phyloP scores from a whole-genome alignment of 1,140 invertebrate species.

The Paramacrobiotus metropolitanus region DNA sequence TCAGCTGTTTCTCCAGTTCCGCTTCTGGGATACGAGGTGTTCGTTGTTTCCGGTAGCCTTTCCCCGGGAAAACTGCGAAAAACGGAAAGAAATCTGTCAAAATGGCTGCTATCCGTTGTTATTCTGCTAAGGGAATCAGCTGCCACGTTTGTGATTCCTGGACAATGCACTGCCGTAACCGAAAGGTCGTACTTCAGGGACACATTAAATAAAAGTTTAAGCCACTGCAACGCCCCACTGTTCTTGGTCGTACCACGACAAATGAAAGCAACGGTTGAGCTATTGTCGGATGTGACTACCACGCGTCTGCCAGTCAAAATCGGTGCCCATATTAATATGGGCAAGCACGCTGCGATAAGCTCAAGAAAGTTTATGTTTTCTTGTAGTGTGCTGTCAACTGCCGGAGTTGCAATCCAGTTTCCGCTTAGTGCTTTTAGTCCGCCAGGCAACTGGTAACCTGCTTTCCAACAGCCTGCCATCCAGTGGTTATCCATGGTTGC shows the following conservation, averaged over 20 bases:
- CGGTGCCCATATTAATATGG: neutral
- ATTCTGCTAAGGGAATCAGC: too few species aligned
- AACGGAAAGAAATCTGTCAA: too few species aligned
- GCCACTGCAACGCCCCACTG: neutral
- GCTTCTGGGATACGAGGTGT: too few species aligned
- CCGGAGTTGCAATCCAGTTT: neutral
- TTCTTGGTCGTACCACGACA: neutral
- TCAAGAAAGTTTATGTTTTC: constrained; percentile 1
- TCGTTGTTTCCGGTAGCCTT: too few species aligned
- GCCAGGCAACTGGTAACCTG: neutral
- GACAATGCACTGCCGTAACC: too few species aligned
- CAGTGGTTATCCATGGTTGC: neutral
- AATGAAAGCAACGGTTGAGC: neutral
- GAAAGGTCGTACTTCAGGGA: neutral
- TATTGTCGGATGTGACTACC: neutral
- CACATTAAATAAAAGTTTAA: neutral
- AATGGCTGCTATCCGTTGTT: too few species aligned
- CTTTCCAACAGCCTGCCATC: neutral
- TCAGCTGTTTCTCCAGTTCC: too few species aligned
- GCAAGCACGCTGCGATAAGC: neutral
- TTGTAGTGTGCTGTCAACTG: neutral
- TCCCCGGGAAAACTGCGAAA: too few species aligned
- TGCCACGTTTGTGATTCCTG: too few species aligned
- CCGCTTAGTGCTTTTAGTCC: neutral
- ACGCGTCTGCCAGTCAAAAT: neutral